Percentiles rank a stretch among this genome's conserved stretches.
These are phyloP conservation scores for Meloidogyne floridensis DNA, from an alignment of 1,140 invertebrate genomes.

Conservation along the genomic window DNA sequence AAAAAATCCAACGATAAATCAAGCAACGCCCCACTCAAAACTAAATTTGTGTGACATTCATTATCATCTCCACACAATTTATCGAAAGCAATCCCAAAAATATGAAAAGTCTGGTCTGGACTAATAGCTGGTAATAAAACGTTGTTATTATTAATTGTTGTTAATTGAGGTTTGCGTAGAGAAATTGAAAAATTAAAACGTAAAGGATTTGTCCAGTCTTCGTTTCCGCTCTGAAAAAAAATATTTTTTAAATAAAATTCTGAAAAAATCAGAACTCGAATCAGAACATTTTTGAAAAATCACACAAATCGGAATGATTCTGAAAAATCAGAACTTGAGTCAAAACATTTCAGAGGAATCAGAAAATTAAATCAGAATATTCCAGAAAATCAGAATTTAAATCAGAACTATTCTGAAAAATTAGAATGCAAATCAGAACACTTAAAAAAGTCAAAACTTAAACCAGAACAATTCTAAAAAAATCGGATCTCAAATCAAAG, in stretches of 20 bases:
- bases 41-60: slow-evolving; percentile 54
- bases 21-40: slow-evolving; percentile 38
- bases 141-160: not conserved
- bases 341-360: no score
- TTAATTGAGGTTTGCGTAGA: slow-evolving; percentile 30
- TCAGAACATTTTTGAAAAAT: not conserved
- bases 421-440: not conserved
- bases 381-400: not conserved
- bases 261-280: not conserved
- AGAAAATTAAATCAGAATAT: not conserved
- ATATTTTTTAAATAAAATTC: not conserved
- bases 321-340: not conserved
- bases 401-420: not conserved
- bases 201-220: slow-evolving; percentile 61
- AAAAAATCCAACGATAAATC: slow-evolving; percentile 49
- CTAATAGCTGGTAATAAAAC: slow-evolving; percentile 28
- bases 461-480: not conserved
- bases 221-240: slow-evolving; percentile 39
- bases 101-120: slow-evolving; percentile 29
- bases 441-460: not conserved
- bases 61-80: slow-evolving; percentile 58
- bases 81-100: slow-evolving; percentile 49
- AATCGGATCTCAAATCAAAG: not conserved
- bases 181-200: slow-evolving; percentile 59
- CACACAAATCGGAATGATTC: not conserved